Conservation (phyloP, 1,140 invertebrate genomes). For the Drosophila sturtevanti region DNA sequence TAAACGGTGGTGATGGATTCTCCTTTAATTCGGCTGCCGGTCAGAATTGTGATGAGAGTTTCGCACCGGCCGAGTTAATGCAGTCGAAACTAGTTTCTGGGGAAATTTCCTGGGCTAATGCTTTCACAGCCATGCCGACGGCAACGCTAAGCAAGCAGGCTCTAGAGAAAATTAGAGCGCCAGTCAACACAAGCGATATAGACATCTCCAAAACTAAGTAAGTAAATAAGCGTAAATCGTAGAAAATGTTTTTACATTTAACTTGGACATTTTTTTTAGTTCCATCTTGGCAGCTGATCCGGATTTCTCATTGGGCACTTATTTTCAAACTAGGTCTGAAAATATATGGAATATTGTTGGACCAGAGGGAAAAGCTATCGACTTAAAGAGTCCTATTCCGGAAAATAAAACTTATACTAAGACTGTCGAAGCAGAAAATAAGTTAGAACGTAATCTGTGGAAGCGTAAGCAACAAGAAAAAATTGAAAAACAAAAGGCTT, state of each 20-base stretch:
- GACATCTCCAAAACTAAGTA: conserved; percentile 68
- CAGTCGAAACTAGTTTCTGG: conserved; percentile 68
- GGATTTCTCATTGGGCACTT: conserved; percentile 73
- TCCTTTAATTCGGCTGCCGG: conserved; percentile 51
- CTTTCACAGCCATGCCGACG: conserved; percentile 70
- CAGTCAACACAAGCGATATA: conserved; percentile 36
- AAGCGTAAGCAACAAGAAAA: conserved; percentile 51
- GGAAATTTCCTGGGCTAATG: conserved; percentile 78
- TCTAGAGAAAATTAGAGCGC: conserved; percentile 53
- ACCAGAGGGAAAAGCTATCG: conserved; percentile 29
- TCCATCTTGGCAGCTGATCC: conserved; percentile 66
- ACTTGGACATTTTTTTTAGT: conserved; percentile 26
- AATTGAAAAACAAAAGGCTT: conserved; percentile 38
- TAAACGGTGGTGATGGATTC: conserved; percentile 64
- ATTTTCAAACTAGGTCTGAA: conserved; percentile 73
- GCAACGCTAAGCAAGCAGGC: conserved; percentile 63
- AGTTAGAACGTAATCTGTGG: conserved; percentile 48
- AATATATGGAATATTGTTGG: conserved; percentile 62
- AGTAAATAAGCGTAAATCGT: conserved; percentile 15
- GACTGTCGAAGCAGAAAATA: conserved; percentile 11
- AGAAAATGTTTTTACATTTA: not conserved
- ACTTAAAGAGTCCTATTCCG: conserved; percentile 49
- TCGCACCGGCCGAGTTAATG: conserved; percentile 73
- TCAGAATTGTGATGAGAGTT: conserved; percentile 59
- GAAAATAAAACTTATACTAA: conserved; percentile 77